Evolutionary conservation across 2,113 vertebrate genomes (phyloP).

Genomic region (Cryptotis parvus): DNA sequence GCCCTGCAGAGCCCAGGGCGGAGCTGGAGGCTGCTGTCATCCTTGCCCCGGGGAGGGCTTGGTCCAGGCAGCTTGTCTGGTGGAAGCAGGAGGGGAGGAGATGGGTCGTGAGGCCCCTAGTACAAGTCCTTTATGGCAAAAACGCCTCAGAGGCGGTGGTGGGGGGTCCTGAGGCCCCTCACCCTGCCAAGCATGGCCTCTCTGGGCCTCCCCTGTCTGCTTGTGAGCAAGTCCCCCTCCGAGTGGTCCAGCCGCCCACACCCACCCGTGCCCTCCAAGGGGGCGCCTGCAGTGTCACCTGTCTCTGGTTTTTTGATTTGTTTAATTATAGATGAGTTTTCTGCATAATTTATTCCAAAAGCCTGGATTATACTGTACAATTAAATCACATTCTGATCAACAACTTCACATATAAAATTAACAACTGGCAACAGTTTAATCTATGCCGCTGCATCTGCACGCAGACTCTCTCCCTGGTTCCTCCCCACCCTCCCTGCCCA

Average conservation of each 20-base stretch:
- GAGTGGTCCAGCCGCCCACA: conserved; percentile 59
- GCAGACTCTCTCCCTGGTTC: background rate
- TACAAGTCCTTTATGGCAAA: background rate
- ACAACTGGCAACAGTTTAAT: conserved; percentile 80
- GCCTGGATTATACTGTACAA: conserved; percentile 63
- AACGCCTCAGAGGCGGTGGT: background rate
- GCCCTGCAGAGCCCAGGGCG: background rate
- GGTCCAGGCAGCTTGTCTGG: conserved; percentile 13
- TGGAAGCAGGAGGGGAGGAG: background rate
- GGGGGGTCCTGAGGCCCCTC: background rate
- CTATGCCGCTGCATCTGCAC: conserved; percentile 38
- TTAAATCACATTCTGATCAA: conserved; percentile 83
- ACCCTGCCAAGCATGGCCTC: background rate
- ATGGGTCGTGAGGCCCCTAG: background rate
- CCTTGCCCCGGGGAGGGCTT: background rate
- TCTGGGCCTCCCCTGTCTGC: background rate
- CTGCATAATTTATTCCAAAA: conserved; percentile 78
- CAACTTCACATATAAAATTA: conserved; percentile 77
- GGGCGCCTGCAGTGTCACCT: conserved; percentile 55
- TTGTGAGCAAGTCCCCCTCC: background rate
- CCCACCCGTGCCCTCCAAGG: conserved; percentile 53
- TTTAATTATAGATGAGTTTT: conserved; percentile 82
- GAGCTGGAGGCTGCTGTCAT: too few relatives aligned
- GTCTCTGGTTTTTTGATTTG: conserved; percentile 77
- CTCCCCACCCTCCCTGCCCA: too few relatives aligned